phyloP scores from a whole-genome alignment of 2,888 invertebrate species.

The Orthosia gracilis region DNA sequence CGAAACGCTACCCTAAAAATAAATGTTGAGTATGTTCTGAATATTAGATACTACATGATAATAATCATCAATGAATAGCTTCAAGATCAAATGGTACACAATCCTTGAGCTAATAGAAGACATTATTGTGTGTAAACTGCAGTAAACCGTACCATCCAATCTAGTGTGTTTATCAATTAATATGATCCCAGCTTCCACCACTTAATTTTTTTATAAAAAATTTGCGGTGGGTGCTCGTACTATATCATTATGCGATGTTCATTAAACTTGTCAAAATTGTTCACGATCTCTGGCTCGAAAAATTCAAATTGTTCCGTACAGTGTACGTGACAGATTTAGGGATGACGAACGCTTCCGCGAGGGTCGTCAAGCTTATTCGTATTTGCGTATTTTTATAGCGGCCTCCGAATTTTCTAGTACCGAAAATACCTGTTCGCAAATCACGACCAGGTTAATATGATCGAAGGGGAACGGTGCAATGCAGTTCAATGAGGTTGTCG shows the following conservation, averaged over 20 bases:
- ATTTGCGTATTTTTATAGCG: slow-evolving; percentile 47
- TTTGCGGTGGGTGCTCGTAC: too few species aligned
- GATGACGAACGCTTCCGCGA: slow-evolving; percentile 38
- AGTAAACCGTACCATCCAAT: slow-evolving; percentile 39
- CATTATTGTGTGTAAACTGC: slow-evolving; percentile 30
- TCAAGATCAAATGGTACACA: not conserved
- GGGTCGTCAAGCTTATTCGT: slow-evolving; percentile 31
- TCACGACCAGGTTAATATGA: slow-evolving; percentile 31
- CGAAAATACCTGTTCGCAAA: slow-evolving; percentile 17
- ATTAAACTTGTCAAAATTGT: slow-evolving; percentile 57
- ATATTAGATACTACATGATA: slow-evolving; percentile 3
- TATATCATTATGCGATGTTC: slow-evolving; percentile 45
- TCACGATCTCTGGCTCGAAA: slow-evolving; percentile 46
- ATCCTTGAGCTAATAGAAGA: slow-evolving; percentile 22
- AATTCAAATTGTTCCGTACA: slow-evolving; percentile 45
- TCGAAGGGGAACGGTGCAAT: not conserved
- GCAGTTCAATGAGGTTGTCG: slow-evolving; percentile 36
- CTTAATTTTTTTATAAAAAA: too few species aligned
- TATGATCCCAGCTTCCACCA: not conserved
- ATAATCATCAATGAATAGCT: slow-evolving; percentile 1
- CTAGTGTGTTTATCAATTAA: slow-evolving; percentile 49
- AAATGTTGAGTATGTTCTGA: not conserved
- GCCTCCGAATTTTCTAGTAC: slow-evolving; percentile 20
- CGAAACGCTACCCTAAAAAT: not conserved
- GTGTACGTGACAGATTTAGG: slow-evolving; percentile 56